Evolutionary conservation across 2,797 vertebrate species (phyloP), one percentile per base, ranked within the genome.

Genomic region (Artibeus jamaicensis): DNA sequence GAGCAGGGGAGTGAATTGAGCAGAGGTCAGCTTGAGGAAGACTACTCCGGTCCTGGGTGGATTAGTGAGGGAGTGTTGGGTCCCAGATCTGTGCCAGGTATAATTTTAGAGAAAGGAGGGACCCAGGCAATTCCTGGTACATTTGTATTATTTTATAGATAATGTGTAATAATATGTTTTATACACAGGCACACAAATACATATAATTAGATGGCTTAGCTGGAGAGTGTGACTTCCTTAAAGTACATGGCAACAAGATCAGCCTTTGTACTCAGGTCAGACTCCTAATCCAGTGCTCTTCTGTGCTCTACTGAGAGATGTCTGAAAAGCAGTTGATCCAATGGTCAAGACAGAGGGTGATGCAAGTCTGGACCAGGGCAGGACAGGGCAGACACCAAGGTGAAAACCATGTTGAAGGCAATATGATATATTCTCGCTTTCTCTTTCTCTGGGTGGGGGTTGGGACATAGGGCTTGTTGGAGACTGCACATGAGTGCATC

Each of bases 401-500:
- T 74, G 65, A 92, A 94, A 71, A 57, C 29, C 76, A 34, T 24
- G 86, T 68, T 71, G 83, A 59, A 94, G 74, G 48, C 89, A 78
- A 19, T 21, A 65, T 34, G 37, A 57, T 83, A 62, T 44, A 39
- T 79, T 86, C 70, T 91, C 26, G 29, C 32, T 82, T 71, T 87
- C 29, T 29, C 68, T 86, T 57, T 82, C 48, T 93, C 48, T 73
- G 48, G 83, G 86, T 94, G 96, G 96, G 97, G 96, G 96, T 78
- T 94, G 97, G 93, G 95, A 95, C 95, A 87, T 48, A 81, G 96
- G 96, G 90, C 94, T 97, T 21, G 53, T 26, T 93, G 92, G 96
- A 97, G 95, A 96, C 82, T 93, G 95, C 97, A 97, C 93, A 96
- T 50, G 7, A 78, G 94, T 96, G 96, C 95, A 73, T 4, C 9